Evolutionary conservation across 2,888 invertebrate species (phyloP).

Genomic region (Lepidonotus clava): DNA sequence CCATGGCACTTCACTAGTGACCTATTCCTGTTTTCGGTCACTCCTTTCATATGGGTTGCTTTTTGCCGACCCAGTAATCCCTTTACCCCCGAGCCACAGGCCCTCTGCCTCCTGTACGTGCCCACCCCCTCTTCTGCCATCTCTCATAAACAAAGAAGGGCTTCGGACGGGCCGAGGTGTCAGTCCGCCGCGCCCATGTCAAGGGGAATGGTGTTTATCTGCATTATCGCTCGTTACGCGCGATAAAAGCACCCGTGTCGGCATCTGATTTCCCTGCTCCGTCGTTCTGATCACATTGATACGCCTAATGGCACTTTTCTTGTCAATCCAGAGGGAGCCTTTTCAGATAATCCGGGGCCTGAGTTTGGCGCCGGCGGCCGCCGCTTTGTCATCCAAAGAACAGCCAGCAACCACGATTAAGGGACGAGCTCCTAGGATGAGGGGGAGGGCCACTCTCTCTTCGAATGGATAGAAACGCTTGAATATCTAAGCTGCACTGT

Average conservation of each 20-base stretch:
- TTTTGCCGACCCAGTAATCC: too few species aligned
- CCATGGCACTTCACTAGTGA: too few species aligned
- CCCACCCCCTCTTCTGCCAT: neutral
- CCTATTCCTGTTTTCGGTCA: too few species aligned
- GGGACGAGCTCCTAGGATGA: neutral
- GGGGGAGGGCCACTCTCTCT: too few species aligned
- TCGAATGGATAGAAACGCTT: too few species aligned
- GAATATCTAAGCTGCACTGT: too few species aligned
- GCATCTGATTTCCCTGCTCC: neutral
- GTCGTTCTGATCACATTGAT: neutral
- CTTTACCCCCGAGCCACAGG: too few species aligned
- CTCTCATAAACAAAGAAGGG: neutral
- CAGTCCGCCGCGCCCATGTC: neutral
- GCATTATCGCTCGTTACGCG: neutral
- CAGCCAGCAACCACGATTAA: neutral
- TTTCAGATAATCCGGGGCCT: neutral
- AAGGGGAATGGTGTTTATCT: neutral
- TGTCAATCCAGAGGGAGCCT: neutral
- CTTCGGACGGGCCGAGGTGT: neutral
- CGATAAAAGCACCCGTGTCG: neutral
- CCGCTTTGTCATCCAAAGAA: neutral
- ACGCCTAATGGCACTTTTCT: conserved; percentile 23
- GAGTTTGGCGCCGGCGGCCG: neutral
- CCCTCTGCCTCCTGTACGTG: too few species aligned
- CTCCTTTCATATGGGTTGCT: too few species aligned